Conservation (phyloP, 1,140 invertebrate genomes). For the Acyrthosiphon pisum region DNA sequence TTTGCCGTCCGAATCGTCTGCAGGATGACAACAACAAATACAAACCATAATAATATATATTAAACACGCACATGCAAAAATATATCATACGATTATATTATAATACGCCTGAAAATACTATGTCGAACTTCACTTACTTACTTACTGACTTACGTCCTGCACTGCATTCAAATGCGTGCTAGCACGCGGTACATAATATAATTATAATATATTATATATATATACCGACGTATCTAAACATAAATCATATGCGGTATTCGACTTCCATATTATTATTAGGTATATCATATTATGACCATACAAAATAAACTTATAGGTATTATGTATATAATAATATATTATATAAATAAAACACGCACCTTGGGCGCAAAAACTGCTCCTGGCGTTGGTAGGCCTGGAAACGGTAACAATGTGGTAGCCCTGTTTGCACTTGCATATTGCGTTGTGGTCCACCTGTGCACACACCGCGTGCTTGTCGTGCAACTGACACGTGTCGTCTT, state of each 20-base stretch:
- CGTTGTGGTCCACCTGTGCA: constrained; percentile 82
- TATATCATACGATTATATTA: neutral
- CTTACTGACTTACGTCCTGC: neutral
- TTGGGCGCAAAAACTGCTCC: constrained; percentile 53
- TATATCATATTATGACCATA: neutral
- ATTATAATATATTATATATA: neutral
- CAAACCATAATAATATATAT: neutral
- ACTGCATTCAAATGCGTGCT: neutral
- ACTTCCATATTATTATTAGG: neutral
- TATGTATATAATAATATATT: neutral
- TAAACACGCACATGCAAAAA: neutral
- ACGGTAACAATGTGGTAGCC: constrained; percentile 80
- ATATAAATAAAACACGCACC: neutral
- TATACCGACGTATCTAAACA: neutral
- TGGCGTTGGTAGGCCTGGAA: constrained; percentile 71
- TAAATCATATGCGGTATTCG: neutral
- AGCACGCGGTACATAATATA: neutral
- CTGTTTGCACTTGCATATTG: constrained; percentile 79
- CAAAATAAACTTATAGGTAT: neutral
- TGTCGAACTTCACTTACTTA: neutral
- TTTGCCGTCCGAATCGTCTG: constrained; percentile 61
- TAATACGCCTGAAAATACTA: neutral
- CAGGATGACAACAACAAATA: neutral
- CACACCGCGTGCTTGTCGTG: constrained; percentile 78
- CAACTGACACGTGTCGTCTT: constrained; percentile 74